Evolutionary conservation across 2,797 vertebrate species (phyloP), one percentile per base, ranked within the genome.

Genomic region (Ciconia nigra): DNA sequence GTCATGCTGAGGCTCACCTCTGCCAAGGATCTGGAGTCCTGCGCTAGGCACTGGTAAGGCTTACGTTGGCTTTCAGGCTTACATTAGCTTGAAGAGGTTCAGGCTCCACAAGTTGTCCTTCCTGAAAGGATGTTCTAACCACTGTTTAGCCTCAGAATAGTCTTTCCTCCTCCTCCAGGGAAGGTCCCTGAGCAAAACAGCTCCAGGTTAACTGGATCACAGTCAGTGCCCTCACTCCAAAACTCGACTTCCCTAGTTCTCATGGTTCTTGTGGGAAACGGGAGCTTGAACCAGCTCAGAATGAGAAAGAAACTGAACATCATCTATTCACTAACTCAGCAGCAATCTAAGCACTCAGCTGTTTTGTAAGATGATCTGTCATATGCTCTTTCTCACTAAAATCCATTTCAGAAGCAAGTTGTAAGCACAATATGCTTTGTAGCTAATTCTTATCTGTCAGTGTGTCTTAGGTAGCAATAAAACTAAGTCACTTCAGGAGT

Each of bases 401-500:
- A 91, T 67, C 18, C 15, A 26, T 76, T 91, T 74, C 52, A 76
- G 71, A 89, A 79, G 54, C 20, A 82, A 79, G 15, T 5, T 41
- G 41, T 47, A 94, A 86, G 41, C 47, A 87, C 6, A 46, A 86
- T 37, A 51, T 12, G 24, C 17, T 76, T 94, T 85, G 17, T 69
- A 93, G 58, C 44, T 41, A 87, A 72, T 82, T 91, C n/a, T 78
- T 46, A 57, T 57, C 57, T 76, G 54, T 72, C 54, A 72, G 15
- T 9, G 33, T 73, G 25, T 31, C 58, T 71, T 84, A 22, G 5
- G 9, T 72, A 54, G 44, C 22, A 49, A 29, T 71, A 79, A 70
- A 89, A 61, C 44, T 41, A 55, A 79, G n/a, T 49, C 26, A 65
- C 9, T 89, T 79, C 6, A 26, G 66, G 65, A 73, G 20, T 46